Base-by-base conservation (phyloP, 2,888 invertebrate genomes). In the Eupithecia exiguata region DNA sequence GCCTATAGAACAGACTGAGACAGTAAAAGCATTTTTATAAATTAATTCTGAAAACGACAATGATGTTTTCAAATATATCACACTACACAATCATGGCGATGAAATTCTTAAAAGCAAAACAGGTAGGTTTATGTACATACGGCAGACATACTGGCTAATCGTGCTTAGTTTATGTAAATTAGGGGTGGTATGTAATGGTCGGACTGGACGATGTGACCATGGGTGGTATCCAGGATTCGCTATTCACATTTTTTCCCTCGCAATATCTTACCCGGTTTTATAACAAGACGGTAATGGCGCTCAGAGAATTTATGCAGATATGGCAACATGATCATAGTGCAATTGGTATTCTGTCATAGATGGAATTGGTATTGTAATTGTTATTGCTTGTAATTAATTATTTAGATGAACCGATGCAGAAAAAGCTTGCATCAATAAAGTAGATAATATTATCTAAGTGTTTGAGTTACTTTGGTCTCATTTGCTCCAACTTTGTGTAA, bases 181-280 rank as follows among this genome's bases (percentile, higher is more conserved):
- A 63, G 69, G 71, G 58, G 68, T 71, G 58, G 68, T 71, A 69
- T 76, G 74, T 72, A n/a, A 72, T 68, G 71, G 77, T 65, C 63
- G 46, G 69, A 68, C 75, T 76, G 77, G 77, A 76, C 79, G 63
- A 69, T 67, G 72, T 77, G 79, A 72, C 78, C 77, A 76, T 77
- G 79, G 79, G 80, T 77, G 78, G 78, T 75, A 77, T 69, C 71
- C 75, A 75, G 73, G 73, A 73, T 77, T 78, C 74, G 70, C 63
- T 71, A 78, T 78, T 74, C 70, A 71, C 66, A 72, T 76, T 80
- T 74, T 74, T 78, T 74, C 68, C 74, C 68, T 70, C 63, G 66
- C 72, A 74, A 73, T 73, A 78, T 74, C 75, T 77, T 76, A 68
- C 30, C 66, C 68, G 74, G 77, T 76, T 78, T 78, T 76, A 77